Evolutionary conservation across 2,888 invertebrate species (phyloP).

Genomic region (Heliconius aoede): DNA sequence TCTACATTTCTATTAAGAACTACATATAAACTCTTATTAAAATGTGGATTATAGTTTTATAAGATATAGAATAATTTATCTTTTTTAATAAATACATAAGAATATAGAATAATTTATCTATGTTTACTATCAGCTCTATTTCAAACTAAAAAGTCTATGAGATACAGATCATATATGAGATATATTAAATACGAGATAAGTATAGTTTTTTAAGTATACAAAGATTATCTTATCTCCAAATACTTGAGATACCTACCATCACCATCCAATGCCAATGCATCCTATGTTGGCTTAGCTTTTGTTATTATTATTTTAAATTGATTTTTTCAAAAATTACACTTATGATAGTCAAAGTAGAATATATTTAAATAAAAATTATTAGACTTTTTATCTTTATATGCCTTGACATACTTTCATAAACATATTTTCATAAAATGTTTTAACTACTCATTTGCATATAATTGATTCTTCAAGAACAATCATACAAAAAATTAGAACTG

Average conservation of each 20-base stretch:
- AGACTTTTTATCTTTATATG: neutral
- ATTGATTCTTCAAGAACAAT: too few species aligned
- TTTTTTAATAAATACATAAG: neutral
- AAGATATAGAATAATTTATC: neutral
- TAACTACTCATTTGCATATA: neutral
- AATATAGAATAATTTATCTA: neutral
- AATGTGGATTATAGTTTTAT: too few species aligned
- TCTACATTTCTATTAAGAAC: neutral
- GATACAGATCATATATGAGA: conserved; percentile 25
- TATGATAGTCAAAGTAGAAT: neutral
- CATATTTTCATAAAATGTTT: neutral
- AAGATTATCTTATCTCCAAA: conserved; percentile 34
- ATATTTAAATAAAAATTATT: neutral
- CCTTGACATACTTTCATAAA: too few species aligned
- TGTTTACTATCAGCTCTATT: neutral
- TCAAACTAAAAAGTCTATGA: neutral
- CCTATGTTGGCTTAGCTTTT: neutral
- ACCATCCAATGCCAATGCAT: conserved; percentile 3
- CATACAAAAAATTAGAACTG: neutral
- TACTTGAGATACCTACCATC: neutral
- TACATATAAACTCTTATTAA: neutral
- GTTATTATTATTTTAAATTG: neutral
- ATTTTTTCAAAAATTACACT: neutral
- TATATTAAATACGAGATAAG: conserved; percentile 34
- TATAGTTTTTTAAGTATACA: conserved; percentile 11